phyloP scores from a whole-genome alignment of 2,888 invertebrate species.

The Machimus rusticus region DNA sequence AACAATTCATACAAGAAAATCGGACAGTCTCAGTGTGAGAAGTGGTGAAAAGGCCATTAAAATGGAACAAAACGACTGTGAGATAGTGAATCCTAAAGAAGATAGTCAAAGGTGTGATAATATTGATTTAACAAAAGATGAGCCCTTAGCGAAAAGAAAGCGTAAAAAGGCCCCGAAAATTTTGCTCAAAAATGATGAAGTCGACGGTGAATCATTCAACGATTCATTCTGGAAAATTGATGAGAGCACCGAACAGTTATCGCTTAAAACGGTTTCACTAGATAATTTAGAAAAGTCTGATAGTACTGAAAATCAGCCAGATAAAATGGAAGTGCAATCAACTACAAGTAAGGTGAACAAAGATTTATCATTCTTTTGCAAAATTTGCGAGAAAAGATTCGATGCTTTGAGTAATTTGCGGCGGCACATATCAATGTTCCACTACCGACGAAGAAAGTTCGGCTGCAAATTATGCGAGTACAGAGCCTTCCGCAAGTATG shows the following conservation, averaged over 20 bases:
- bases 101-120: background rate
- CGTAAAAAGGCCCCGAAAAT: slow-evolving; percentile 48
- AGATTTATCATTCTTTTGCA: slow-evolving; percentile 56
- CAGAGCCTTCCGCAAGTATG: slow-evolving; percentile 71
- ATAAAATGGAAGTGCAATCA: background rate
- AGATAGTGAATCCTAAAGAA: background rate
- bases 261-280: slow-evolving; percentile 57
- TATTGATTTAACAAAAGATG: slow-evolving; percentile 28
- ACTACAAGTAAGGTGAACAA: background rate
- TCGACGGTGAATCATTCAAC: slow-evolving; percentile 52
- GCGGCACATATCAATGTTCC: slow-evolving; percentile 63
- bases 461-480: slow-evolving; percentile 79
- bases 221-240: slow-evolving; percentile 57
- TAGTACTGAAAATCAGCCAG: slow-evolving; percentile 26
- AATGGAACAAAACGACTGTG: slow-evolving; percentile 4
- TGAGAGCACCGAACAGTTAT: slow-evolving; percentile 53
- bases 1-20: slow-evolving; percentile 9
- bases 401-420: slow-evolving; percentile 60
- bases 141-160: slow-evolving; percentile 38
- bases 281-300: slow-evolving; percentile 51
- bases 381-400: slow-evolving; percentile 61
- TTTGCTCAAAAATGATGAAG: slow-evolving; percentile 48
- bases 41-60: background rate
- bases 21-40: background rate
- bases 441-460: slow-evolving; percentile 68